Evolutionary conservation across 2,888 invertebrate genomes (phyloP), one percentile per base, ranked within the genome.

Genomic region (Sepiola atlantica): DNA sequence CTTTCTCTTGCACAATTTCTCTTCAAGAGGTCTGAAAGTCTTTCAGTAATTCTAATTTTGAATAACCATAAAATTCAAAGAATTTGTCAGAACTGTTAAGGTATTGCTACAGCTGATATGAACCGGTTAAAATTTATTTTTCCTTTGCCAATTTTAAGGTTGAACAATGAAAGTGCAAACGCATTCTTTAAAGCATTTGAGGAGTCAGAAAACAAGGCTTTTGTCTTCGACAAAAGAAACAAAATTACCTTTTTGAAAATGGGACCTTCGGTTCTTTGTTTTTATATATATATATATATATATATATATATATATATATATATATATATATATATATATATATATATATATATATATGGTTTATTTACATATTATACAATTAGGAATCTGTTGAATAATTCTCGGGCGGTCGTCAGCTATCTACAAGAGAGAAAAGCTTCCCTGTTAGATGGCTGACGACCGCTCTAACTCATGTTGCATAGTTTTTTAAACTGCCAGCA

Each of bases 1-100:
- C n/a, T 77, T 77, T 77, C n/a, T 77, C 77, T 77, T 77, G 77
- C 77, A 77, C 77, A 32, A n/a, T 77, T 77, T 77, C n/a, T 77
- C 77, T 77, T 77, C 77, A 32, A 77, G 18, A 77, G 77, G 77
- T 77, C n/a, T 77, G n/a, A 77, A 77, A 77, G 77, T 91, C 45
- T 92, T 92, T 45, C 28, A 92, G 12, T 8, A 45, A 54, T n/a
- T 10, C 14, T 92, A 54, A 45, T 54, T 10, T 55, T 45, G 92
- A 16, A 92, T 14, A 92, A 92, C 14, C 12, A 92, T 90, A 24
- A 45, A 55, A 35, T 3, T 18, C 24, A 92, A 28, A 28, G 92
- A 55, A 92, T 18, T 18, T n/a, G 21, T 92, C 54, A 55, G 6
- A 24, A 77, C n/a, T n/a, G n/a, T 32, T 45, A 77, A 77, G 77